A percentile compares a stretch with the other conserved stretches of the same genome.
These are phyloP conservation scores for Megaceryle torquata DNA, from an alignment of 2,113 vertebrate genomes.

Conservation along the genomic window DNA sequence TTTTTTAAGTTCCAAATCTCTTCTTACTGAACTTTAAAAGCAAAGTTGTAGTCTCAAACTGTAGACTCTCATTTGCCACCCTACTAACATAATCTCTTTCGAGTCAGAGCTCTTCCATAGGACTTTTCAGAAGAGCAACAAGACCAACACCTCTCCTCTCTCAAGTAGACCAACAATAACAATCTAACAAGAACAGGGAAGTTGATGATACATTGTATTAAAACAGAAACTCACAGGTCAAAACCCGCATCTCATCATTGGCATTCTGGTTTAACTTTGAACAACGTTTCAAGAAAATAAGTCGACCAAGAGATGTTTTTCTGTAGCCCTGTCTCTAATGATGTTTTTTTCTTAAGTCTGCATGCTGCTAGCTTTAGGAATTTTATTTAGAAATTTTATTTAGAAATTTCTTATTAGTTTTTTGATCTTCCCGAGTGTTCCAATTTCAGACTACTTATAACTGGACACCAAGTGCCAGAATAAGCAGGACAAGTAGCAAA, in stretches of 20 bases:
- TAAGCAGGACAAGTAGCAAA: background rate
- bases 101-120: background rate
- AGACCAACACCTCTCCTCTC: background rate
- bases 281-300: background rate
- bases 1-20: background rate
- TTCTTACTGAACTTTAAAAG: background rate
- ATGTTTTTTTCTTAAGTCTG: background rate
- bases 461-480: background rate
- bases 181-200: background rate
- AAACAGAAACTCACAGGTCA: background rate
- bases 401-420: background rate
- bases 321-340: background rate
- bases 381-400: background rate
- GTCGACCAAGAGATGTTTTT: background rate
- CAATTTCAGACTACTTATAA: background rate
- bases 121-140: background rate
- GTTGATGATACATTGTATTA: background rate
- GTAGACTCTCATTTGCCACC: background rate
- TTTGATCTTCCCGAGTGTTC: background rate
- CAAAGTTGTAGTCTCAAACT: background rate
- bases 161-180: background rate
- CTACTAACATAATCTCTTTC: background rate
- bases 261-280: background rate
- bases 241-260: background rate
- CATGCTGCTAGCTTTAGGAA: background rate